These are phyloP conservation scores for Antidorcas marsupialis DNA, from an alignment of 2,113 vertebrate species.

Conservation along the genomic window DNA sequence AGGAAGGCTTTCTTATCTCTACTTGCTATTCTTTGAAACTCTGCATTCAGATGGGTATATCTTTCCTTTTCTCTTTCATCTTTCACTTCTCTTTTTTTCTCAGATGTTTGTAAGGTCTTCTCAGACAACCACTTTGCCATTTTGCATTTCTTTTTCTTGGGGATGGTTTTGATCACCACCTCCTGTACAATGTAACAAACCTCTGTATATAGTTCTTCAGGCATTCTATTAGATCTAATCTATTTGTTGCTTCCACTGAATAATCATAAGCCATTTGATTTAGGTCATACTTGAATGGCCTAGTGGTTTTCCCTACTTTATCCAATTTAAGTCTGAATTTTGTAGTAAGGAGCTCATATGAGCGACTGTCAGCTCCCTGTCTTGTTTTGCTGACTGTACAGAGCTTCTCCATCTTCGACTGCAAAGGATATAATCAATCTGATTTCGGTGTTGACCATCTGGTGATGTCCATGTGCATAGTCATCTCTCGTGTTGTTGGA, in stretches of 20 bases:
- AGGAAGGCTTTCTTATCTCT: not conserved
- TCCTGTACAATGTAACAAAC: not conserved
- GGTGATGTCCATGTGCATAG: not conserved
- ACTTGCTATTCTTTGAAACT: not conserved
- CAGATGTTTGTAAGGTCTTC: not conserved
- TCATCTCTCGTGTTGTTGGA: not conserved
- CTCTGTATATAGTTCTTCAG: rapidly evolving
- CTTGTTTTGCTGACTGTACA: not conserved
- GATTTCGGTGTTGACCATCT: not conserved
- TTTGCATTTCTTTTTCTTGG: not conserved
- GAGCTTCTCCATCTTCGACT: not conserved
- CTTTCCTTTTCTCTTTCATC: not conserved
- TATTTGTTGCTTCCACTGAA: not conserved
- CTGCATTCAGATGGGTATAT: not conserved
- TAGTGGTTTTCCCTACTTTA: not conserved
- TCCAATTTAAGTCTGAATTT: not conserved
- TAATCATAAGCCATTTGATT: not conserved
- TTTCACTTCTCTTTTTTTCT: not conserved
- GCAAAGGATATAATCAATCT: not conserved
- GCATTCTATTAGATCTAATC: not conserved
- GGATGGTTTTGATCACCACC: rapidly evolving
- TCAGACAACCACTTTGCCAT: not conserved
- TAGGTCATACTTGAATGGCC: not conserved
- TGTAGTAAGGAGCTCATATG: not conserved
- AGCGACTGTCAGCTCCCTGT: not conserved